Percentiles rank a stretch among this genome's conserved stretches.
Conservation (phyloP, 2,797 vertebrate species). For the Pachyuromys duprasi region DNA sequence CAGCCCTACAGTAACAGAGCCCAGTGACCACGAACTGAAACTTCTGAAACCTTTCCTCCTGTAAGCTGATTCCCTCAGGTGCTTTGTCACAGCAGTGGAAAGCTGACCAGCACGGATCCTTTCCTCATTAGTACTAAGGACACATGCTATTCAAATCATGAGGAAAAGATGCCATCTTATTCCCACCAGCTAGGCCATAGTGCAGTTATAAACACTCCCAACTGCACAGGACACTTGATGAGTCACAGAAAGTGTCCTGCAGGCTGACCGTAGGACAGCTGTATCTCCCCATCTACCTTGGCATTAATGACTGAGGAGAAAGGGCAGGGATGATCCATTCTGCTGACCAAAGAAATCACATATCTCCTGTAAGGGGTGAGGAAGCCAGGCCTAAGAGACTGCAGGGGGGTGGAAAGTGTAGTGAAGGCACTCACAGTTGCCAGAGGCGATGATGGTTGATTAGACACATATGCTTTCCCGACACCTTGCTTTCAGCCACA, state of each 20-base stretch:
- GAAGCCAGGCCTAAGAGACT: background rate
- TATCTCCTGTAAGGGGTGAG: background rate
- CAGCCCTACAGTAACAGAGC: background rate
- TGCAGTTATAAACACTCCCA: background rate
- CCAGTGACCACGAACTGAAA: background rate
- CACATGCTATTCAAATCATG: background rate
- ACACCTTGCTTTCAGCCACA: background rate
- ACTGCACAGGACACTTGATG: background rate
- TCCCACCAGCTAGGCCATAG: background rate
- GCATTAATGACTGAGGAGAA: background rate
- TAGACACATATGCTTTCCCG: too few species aligned
- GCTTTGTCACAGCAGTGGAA: background rate
- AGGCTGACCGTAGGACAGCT: background rate
- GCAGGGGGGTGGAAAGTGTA: background rate
- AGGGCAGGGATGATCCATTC: background rate
- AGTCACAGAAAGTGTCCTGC: background rate
- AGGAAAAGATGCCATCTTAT: background rate
- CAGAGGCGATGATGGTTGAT: background rate
- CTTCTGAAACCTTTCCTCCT: background rate
- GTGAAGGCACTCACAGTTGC: background rate
- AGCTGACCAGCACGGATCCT: background rate
- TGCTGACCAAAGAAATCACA: background rate
- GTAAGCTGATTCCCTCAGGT: background rate
- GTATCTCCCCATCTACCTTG: background rate
- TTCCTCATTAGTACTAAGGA: background rate